These are phyloP conservation scores for Tenthredo distinguenda DNA, from an alignment of 2,888 invertebrate genomes.

Conservation along the genomic window DNA sequence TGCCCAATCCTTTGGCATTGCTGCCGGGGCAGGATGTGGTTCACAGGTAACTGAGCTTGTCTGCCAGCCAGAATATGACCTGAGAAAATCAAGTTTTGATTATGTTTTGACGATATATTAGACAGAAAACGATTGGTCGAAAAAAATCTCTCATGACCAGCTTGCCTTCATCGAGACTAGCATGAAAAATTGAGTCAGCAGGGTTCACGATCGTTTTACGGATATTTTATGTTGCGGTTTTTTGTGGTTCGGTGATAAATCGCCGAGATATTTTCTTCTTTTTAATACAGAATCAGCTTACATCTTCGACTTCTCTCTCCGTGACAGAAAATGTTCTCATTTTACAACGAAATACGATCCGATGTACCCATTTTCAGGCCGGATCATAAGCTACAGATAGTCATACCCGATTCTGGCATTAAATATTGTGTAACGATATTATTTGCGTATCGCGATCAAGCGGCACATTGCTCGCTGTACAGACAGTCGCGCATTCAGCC, in stretches of 20 bases:
- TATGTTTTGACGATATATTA: background rate
- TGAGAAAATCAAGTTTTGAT: background rate
- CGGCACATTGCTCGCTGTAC: background rate
- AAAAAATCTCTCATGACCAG: background rate
- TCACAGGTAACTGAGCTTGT: constrained; percentile 80
- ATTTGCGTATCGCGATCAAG: background rate
- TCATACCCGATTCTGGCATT: background rate
- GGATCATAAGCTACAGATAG: background rate
- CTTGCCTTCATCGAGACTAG: background rate
- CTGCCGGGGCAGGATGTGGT: constrained; percentile 86
- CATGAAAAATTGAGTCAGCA: background rate
- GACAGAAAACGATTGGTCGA: background rate
- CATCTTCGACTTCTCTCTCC: background rate
- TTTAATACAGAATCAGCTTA: background rate
- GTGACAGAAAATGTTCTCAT: background rate
- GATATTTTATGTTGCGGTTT: background rate
- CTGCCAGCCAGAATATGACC: background rate
- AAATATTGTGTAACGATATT: background rate
- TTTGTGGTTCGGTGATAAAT: background rate
- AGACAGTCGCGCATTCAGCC: constrained; percentile 10
- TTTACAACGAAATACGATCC: background rate
- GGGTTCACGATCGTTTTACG: background rate
- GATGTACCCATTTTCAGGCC: background rate
- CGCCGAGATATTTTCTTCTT: background rate
- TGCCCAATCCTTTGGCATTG: constrained; percentile 88